Base-by-base conservation (phyloP, 1,140 invertebrate species). In the Cyphomyrmex costatus region DNA sequence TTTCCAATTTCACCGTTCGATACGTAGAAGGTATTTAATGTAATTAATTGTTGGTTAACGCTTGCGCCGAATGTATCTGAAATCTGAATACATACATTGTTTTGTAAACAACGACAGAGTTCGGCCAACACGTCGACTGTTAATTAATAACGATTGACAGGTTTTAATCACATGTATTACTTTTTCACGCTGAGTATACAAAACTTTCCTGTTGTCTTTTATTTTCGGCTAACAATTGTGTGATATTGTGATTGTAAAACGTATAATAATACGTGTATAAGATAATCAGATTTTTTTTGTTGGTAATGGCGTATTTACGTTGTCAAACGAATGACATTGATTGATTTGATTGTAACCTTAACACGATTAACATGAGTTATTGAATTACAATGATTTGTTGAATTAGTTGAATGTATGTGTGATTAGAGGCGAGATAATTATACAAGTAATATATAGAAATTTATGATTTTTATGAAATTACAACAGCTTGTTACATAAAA, bases 31-130 rank as follows among this genome's bases (percentile, higher is more conserved):
- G 2, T 2, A 58, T 33, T 30, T 4, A n/a, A 14, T 49, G 42
- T 0, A n/a, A n/a, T n/a, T n/a, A n/a, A n/a, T 6, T 27, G 12
- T 65, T 33, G 27, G 56, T 30, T 65, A 27, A 49, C 16, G 3
- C 12, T 42, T 42, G 36, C 36, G 2, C 36, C 10, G 36, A 42
- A 42, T 42, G 8, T 42, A 10, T 42, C 36, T 1, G 33, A 65
- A n/a, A n/a, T n/a, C n/a, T n/a, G n/a, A n/a, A n/a, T n/a, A n/a
- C n/a, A 24, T 49, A n/a, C n/a, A 21, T 21, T 78, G 27, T 79
- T 49, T 66, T 79, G 27, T 66, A 79, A 79, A 79, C 76, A 65
- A 30, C 24, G 19, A 70, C 27, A 24, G 14, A 66, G 1, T 30
- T 61, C 12, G 16, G 8, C 0, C 27, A 27, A 53, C 5, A 33